These are phyloP conservation scores for Gopherus evgoodei DNA, from an alignment of 2,113 vertebrate genomes.

Conservation along the genomic window DNA sequence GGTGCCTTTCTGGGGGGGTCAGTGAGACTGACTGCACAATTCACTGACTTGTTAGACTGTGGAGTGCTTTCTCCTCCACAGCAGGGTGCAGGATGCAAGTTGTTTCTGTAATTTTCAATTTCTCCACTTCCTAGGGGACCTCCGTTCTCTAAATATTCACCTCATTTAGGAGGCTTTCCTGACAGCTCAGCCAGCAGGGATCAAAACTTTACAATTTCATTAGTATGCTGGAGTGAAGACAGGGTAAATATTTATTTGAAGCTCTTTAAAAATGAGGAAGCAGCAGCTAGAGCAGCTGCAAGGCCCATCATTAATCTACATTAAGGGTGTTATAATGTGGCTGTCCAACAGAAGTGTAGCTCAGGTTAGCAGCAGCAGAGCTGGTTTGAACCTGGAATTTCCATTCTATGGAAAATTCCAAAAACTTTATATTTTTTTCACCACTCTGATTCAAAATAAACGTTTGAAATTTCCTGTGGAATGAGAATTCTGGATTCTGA, in stretches of 20 bases:
- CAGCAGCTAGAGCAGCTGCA: slow-evolving; percentile 1
- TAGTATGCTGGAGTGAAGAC: background rate
- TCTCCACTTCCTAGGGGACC: slow-evolving; percentile 5
- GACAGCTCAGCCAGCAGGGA: slow-evolving; percentile 1
- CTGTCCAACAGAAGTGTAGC: background rate
- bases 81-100: slow-evolving; percentile 34
- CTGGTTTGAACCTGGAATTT: background rate
- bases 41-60: background rate
- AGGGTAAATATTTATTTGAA: slow-evolving; percentile 59
- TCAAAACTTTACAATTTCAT: slow-evolving; percentile 34
- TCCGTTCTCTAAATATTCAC: background rate
- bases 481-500: background rate
- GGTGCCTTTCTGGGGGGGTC: background rate
- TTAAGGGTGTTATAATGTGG: background rate
- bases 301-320: background rate
- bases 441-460: background rate
- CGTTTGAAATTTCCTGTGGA: background rate
- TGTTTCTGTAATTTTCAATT: slow-evolving; percentile 26
- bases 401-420: background rate
- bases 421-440: background rate
- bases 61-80: background rate
- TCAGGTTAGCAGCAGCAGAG: background rate
- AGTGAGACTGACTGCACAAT: background rate
- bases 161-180: background rate
- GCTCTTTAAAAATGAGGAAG: slow-evolving; percentile 4